These are phyloP conservation scores for Sinohyriopsis cumingii DNA, from an alignment of 2,888 invertebrate genomes.

Conservation along the genomic window DNA sequence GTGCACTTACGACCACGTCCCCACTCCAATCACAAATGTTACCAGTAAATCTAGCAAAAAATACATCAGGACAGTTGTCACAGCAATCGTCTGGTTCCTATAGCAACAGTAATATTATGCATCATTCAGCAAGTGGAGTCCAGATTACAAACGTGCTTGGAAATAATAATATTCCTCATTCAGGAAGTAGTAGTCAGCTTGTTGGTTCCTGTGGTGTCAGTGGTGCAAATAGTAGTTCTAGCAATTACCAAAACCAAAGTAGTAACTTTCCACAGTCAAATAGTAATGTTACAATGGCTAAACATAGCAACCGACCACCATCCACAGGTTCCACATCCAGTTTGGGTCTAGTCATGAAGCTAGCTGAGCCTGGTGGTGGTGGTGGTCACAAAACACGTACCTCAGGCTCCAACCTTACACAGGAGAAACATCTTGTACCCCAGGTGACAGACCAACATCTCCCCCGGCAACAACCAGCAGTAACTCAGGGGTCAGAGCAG, in stretches of 20 bases:
- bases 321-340: slow-evolving; percentile 32
- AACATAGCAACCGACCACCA: slow-evolving; percentile 33
- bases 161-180: slow-evolving; percentile 3
- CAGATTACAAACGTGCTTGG: neutral
- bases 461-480: neutral
- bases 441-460: slow-evolving; percentile 2
- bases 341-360: slow-evolving; percentile 52
- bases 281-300: slow-evolving; percentile 18
- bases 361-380: slow-evolving; percentile 41
- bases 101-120: no score
- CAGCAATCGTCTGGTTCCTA: no score
- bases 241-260: no score
- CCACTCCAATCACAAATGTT: slow-evolving; percentile 19
- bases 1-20: slow-evolving; percentile 16
- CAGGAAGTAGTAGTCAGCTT: neutral
- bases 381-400: neutral
- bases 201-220: neutral
- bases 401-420: neutral
- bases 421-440: slow-evolving; percentile 3
- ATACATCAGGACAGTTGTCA: neutral
- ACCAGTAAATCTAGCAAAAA: slow-evolving; percentile 25
- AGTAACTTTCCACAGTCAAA: no score
- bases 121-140: neutral
- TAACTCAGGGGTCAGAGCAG: no score
- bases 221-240: slow-evolving; percentile 5